Percentiles rank a stretch among this genome's conserved stretches.
These are phyloP conservation scores for Spodoptera exigua DNA, from an alignment of 2,888 invertebrate species.

Conservation along the genomic window DNA sequence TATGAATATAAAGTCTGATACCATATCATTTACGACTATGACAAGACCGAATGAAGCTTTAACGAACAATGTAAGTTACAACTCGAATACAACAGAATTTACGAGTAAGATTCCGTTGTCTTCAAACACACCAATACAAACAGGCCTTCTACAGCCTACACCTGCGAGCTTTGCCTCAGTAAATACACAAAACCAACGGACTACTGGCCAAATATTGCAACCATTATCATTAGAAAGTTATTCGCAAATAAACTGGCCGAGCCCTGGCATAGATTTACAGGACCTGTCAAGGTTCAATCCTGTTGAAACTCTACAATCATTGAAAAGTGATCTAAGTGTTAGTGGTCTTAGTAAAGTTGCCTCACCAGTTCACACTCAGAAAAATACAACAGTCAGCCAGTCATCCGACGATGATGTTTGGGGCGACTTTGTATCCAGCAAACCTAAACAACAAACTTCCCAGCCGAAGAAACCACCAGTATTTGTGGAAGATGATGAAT, in stretches of 20 bases:
- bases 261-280: constrained; percentile 88
- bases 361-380: constrained; percentile 76
- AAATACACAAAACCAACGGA: constrained; percentile 68
- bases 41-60: constrained; percentile 63
- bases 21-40: constrained; percentile 67
- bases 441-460: constrained; percentile 73
- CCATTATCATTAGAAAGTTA: constrained; percentile 85
- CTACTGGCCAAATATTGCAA: constrained; percentile 83
- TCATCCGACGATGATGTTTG: constrained; percentile 88
- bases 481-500: constrained; percentile 83
- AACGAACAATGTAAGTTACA: constrained; percentile 58
- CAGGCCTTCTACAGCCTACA: constrained; percentile 74
- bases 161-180: constrained; percentile 55
- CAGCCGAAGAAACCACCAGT: constrained; percentile 68
- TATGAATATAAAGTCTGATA: constrained; percentile 67
- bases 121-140: constrained; percentile 41
- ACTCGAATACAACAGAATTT: constrained; percentile 51
- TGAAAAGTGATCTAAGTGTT: constrained; percentile 77
- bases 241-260: constrained; percentile 91
- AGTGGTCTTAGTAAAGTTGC: constrained; percentile 74
- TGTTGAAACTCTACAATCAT: constrained; percentile 82
- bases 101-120: constrained; percentile 54
- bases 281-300: constrained; percentile 87
- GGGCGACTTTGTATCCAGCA: constrained; percentile 90
- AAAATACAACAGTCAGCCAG: constrained; percentile 63